Evolutionary conservation across 2,888 invertebrate species (phyloP).

Genomic region (Microctonus aethiopoides): DNA sequence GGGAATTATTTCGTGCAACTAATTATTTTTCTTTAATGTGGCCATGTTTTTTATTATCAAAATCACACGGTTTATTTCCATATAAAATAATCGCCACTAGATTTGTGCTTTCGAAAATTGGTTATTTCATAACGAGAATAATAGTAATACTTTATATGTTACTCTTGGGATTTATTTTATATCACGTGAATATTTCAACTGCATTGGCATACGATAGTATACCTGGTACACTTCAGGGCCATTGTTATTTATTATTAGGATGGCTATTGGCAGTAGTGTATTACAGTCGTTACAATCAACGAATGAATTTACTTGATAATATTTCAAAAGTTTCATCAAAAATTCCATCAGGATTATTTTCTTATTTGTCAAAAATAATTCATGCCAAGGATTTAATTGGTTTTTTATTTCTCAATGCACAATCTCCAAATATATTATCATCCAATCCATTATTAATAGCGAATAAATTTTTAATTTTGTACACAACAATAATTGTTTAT

Average conservation of each 20-base stretch:
- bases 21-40: conserved; percentile 48
- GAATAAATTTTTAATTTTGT: conserved; percentile 36
- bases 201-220: conserved; percentile 38
- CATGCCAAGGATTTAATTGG: conserved; percentile 47
- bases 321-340: conserved; percentile 38
- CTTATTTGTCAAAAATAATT: conserved; percentile 38
- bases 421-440: conserved; percentile 35
- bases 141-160: conserved; percentile 21
- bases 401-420: conserved; percentile 41
- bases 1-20: conserved; percentile 41
- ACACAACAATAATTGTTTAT: conserved; percentile 41
- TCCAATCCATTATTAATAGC: background rate
- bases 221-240: conserved; percentile 48
- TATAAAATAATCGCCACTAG: conserved; percentile 43
- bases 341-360: conserved; percentile 41
- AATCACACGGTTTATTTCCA: conserved; percentile 48
- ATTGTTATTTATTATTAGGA: conserved; percentile 44
- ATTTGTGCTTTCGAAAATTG: conserved; percentile 39
- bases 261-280: conserved; percentile 37
- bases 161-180: conserved; percentile 23
- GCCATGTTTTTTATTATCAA: conserved; percentile 42
- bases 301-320: conserved; percentile 42
- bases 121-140: conserved; percentile 39
- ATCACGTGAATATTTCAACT: conserved; percentile 38
- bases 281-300: conserved; percentile 33